phyloP scores from a whole-genome alignment of 2,888 invertebrate genomes.

The Torymus tubicola region DNA sequence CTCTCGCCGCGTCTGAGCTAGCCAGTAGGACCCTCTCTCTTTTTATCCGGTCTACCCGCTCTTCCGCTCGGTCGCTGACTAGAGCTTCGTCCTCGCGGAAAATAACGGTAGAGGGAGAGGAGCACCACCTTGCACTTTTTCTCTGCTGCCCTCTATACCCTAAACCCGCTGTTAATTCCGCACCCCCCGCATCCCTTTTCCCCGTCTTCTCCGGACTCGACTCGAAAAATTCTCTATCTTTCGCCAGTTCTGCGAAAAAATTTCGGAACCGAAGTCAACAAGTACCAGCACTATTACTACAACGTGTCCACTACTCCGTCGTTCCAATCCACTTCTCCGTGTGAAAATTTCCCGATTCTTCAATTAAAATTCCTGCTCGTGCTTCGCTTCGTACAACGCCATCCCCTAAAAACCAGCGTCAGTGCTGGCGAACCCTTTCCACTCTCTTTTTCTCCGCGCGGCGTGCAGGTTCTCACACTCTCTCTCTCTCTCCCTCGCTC shows the following conservation, averaged over 20 bases:
- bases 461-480: slow-evolving; percentile 43
- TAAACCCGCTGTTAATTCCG: slow-evolving; percentile 33
- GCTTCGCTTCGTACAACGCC: slow-evolving; percentile 2
- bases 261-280: no score
- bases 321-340: no score
- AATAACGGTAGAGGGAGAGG: slow-evolving; percentile 38
- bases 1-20: slow-evolving; percentile 52
- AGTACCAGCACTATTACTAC: no score
- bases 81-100: slow-evolving; percentile 30
- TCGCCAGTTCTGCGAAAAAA: no score
- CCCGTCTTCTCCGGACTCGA: no score
- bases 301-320: no score
- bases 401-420: slow-evolving; percentile 28
- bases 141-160: background rate
- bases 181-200: no score
- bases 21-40: slow-evolving; percentile 51
- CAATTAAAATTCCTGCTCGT: background rate
- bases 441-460: slow-evolving; percentile 14
- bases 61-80: slow-evolving; percentile 15
- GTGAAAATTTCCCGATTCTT: no score
- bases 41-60: slow-evolving; percentile 32
- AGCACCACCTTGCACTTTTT: slow-evolving; percentile 51
- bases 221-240: no score
- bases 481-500: slow-evolving; percentile 40
- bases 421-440: slow-evolving; percentile 12